phyloP scores from a whole-genome alignment of 2,797 vertebrate species.

The Cossypha polioptera region DNA sequence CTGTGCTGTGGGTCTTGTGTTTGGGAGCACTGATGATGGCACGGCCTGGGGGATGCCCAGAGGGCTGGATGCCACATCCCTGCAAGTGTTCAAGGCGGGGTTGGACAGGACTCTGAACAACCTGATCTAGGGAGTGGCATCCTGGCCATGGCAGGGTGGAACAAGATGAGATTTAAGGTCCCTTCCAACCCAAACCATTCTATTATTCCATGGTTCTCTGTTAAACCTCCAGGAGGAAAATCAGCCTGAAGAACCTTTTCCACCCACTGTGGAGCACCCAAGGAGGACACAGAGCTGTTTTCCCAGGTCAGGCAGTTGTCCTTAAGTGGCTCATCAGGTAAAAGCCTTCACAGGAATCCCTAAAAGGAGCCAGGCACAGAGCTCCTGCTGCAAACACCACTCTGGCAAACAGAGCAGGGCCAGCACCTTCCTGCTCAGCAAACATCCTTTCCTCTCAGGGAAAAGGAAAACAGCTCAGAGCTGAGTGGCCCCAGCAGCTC shows the following conservation, averaged over 20 bases:
- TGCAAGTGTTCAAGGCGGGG: background rate
- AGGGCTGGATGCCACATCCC: background rate
- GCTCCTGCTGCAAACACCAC: background rate
- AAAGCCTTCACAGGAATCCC: background rate
- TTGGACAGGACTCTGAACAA: background rate
- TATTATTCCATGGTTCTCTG: accelerated
- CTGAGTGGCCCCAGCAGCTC: background rate
- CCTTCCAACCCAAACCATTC: background rate
- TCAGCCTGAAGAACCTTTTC: background rate
- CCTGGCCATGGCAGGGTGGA: background rate
- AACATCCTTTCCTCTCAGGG: background rate
- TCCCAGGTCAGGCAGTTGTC: background rate
- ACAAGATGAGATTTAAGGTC: background rate
- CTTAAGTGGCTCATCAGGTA: background rate
- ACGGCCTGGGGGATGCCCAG: background rate
- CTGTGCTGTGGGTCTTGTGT: background rate
- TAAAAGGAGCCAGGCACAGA: background rate
- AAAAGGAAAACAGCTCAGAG: background rate
- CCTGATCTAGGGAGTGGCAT: background rate
- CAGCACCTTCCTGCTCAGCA: background rate
- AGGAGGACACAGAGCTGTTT: background rate
- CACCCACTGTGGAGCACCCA: background rate
- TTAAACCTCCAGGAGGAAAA: background rate
- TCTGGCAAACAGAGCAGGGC: background rate
- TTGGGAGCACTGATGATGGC: background rate